phyloP scores from a whole-genome alignment of 2,113 vertebrate genomes.

The Larimichthys crocea region DNA sequence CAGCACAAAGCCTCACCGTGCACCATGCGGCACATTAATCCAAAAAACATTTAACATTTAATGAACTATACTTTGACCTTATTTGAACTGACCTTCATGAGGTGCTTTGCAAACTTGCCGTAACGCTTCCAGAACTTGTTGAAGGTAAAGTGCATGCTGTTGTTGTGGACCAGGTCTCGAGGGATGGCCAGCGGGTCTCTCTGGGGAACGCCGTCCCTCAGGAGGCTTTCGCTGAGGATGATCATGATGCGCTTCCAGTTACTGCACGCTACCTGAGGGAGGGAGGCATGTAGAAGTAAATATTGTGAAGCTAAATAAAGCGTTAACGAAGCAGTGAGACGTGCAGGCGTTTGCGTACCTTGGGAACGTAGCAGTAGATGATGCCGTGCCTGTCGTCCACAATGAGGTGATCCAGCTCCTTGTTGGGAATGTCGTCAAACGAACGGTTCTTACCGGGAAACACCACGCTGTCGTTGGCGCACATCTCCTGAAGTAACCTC shows the following conservation, averaged over 20 bases:
- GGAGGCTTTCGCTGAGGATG: constrained; percentile 92
- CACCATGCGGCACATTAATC: neutral
- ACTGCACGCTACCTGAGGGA: constrained; percentile 90
- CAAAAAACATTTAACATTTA: neutral
- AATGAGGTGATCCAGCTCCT: constrained; percentile 95
- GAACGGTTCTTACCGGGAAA: constrained; percentile 94
- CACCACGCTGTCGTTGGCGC: constrained; percentile 87
- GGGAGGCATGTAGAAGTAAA: neutral
- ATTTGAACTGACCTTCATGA: constrained; percentile 89
- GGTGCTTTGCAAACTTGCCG: constrained; percentile 92
- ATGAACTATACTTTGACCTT: too few relatives aligned
- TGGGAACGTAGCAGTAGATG: constrained; percentile 99
- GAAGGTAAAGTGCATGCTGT: constrained; percentile 94
- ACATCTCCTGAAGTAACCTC: constrained; percentile 85
- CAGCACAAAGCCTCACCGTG: neutral
- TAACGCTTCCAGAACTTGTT: constrained; percentile 98
- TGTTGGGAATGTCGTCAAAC: constrained; percentile 97
- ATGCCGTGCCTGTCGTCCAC: constrained; percentile 96
- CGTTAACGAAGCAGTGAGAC: neutral
- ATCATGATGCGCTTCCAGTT: constrained; percentile 99
- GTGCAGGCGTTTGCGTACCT: constrained; percentile 67
- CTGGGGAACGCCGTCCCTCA: constrained; percentile 89
- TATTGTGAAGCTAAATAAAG: neutral
- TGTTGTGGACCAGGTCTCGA: constrained; percentile 90
- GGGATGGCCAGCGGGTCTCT: constrained; percentile 91